phyloP scores from a whole-genome alignment of 2,113 vertebrate species.

The Sceloporus tristichus region DNA sequence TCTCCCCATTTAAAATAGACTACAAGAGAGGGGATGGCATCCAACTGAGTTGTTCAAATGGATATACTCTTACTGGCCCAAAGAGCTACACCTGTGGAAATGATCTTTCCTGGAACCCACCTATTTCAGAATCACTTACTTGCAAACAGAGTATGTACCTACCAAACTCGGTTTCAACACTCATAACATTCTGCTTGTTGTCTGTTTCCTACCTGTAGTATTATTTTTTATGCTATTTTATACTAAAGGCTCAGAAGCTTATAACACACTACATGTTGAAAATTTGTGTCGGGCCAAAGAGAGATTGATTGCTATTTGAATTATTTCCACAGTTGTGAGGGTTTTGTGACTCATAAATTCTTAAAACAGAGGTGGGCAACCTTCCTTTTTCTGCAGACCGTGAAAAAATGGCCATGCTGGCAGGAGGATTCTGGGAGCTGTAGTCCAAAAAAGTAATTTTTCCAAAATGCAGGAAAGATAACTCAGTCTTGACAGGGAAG shows the following conservation, averaged over 20 bases:
- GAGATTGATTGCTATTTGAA: not conserved
- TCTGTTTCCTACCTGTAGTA: not conserved
- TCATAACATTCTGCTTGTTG: not conserved
- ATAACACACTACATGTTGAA: not conserved
- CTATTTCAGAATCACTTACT: constrained; percentile 72
- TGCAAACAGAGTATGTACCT: constrained; percentile 76
- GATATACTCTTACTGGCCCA: constrained; percentile 59
- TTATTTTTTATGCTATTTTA: not conserved
- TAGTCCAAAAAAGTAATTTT: no score
- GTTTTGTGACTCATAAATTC: not conserved
- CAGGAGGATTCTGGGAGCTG: no score
- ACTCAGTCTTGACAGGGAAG: no score
- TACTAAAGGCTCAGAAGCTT: not conserved
- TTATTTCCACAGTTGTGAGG: not conserved
- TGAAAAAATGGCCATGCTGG: no score
- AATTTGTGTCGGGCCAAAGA: not conserved
- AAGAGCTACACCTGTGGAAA: constrained; percentile 71
- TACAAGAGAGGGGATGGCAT: constrained; percentile 78
- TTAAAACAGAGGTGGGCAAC: not conserved
- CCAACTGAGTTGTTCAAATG: constrained; percentile 73
- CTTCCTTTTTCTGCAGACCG: no score
- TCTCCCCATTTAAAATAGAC: constrained; percentile 70
- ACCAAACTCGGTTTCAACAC: not conserved
- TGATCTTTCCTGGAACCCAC: constrained; percentile 81
- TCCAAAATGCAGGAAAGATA: no score